phyloP scores from a whole-genome alignment of 2,888 invertebrate genomes.

The Drosophila austrosaltans region DNA sequence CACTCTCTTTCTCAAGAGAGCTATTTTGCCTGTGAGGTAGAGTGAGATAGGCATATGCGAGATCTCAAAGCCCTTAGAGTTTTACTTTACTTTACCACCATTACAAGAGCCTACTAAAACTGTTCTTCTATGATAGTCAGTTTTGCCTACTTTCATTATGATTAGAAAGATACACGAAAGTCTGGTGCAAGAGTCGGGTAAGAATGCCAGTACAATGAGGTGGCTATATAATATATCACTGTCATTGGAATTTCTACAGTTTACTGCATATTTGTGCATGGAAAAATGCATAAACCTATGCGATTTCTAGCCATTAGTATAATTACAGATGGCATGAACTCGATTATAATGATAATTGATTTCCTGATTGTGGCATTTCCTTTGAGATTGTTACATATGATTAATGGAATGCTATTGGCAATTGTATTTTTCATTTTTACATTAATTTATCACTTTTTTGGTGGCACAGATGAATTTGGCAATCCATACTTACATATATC shows the following conservation, averaged over 20 bases:
- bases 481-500: conserved; percentile 87
- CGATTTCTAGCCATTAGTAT: conserved; percentile 88
- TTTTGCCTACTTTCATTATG: conserved; percentile 76
- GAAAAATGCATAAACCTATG: conserved; percentile 84
- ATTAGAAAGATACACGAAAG: conserved; percentile 66
- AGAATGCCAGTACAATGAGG: conserved; percentile 81
- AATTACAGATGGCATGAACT: conserved; percentile 90
- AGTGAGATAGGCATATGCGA: too few relatives aligned
- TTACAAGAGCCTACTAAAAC: too few relatives aligned
- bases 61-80: too few relatives aligned
- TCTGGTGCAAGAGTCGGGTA: conserved; percentile 59
- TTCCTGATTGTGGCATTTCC: conserved; percentile 89
- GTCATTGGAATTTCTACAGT: conserved; percentile 88
- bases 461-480: conserved; percentile 86
- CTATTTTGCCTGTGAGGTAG: too few relatives aligned
- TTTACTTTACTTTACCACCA: too few relatives aligned
- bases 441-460: conserved; percentile 86
- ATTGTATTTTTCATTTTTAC: conserved; percentile 85
- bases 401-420: conserved; percentile 87
- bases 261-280: conserved; percentile 87
- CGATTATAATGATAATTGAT: conserved; percentile 89
- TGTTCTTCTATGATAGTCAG: too few relatives aligned
- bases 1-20: too few relatives aligned
- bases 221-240: conserved; percentile 87
- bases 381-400: conserved; percentile 86